Conservation (phyloP, 2,797 vertebrate genomes). For the Antennarius maculatus region DNA sequence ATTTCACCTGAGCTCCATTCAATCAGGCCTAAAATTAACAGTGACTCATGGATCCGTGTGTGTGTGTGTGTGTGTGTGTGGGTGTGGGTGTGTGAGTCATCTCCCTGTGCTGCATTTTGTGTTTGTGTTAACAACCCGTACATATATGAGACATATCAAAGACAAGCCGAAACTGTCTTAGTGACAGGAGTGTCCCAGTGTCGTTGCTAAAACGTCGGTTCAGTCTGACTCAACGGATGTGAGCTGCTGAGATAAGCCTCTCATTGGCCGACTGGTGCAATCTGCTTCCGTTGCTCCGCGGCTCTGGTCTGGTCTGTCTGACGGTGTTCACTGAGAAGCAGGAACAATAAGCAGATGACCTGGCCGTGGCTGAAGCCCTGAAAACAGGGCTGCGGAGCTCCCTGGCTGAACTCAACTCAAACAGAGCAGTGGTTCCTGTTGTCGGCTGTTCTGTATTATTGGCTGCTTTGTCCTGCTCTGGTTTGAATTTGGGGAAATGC, state of each 20-base stretch:
- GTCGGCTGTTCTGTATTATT: background rate
- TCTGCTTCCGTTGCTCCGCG: conserved; percentile 28
- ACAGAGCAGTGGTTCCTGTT: background rate
- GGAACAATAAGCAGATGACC: conserved; percentile 3
- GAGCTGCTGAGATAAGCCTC: conserved; percentile 38
- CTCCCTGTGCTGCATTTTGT: conserved; percentile 18
- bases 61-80: conserved; percentile 34
- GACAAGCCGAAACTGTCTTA: background rate
- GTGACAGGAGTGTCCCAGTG: conserved; percentile 6
- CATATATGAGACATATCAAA: background rate
- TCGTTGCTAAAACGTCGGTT: background rate
- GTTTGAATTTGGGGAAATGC: background rate
- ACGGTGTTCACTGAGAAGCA: conserved; percentile 8
- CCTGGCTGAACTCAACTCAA: background rate
- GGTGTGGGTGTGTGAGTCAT: conserved; percentile 50
- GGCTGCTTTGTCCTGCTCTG: background rate
- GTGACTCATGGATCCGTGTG: conserved; percentile 45
- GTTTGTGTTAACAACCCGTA: conserved; percentile 19
- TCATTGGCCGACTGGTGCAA: conserved; percentile 28
- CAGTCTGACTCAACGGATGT: conserved; percentile 47
- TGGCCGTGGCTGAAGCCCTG: background rate
- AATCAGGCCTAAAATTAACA: conserved; percentile 32
- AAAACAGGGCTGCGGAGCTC: background rate
- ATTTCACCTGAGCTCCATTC: conserved; percentile 49
- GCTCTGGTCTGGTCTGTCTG: background rate